A percentile compares a stretch with the other conserved stretches of the same genome.
Conservation (phyloP, 1,140 invertebrate genomes). For the Orchesella cincta region DNA sequence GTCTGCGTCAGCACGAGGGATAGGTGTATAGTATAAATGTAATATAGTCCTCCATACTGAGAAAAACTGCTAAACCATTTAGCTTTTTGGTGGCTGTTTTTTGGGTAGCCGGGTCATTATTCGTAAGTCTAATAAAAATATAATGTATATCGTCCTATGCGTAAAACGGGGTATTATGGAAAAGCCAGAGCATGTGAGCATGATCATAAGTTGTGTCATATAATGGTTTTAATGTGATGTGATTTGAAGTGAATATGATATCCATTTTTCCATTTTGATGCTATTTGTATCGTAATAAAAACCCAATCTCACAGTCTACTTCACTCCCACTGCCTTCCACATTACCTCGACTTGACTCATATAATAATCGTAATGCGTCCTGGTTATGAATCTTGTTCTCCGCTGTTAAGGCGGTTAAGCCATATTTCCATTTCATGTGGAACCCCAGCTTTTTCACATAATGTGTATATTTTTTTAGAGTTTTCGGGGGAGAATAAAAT, state of each 20-base stretch:
- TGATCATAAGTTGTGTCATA: slow-evolving; percentile 2
- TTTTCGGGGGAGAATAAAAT: neutral
- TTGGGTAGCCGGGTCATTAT: too few relatives aligned
- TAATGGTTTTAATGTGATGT: slow-evolving; percentile 25
- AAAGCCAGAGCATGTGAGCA: neutral
- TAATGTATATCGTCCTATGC: too few relatives aligned
- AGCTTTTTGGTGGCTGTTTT: too few relatives aligned
- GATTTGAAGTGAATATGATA: too few relatives aligned
- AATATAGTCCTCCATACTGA: too few relatives aligned
- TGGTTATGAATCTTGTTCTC: neutral
- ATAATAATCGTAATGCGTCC: slow-evolving; percentile 30
- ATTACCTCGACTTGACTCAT: slow-evolving; percentile 14
- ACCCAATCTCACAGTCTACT: slow-evolving; percentile 36
- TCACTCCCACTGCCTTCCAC: slow-evolving; percentile 30
- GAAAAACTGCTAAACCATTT: too few relatives aligned
- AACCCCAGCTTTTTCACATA: neutral
- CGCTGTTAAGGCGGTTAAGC: neutral
- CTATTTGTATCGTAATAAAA: slow-evolving; percentile 44
- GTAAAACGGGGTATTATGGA: too few relatives aligned
- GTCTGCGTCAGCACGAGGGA: too few relatives aligned
- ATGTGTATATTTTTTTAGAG: neutral
- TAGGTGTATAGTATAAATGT: too few relatives aligned
- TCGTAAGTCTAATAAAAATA: too few relatives aligned
- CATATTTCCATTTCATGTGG: neutral
- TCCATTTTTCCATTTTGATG: slow-evolving; percentile 31